A percentile compares a stretch with the other conserved stretches of the same genome.
phyloP scores from a whole-genome alignment of 2,113 vertebrate genomes.

The Rhabdornis inornatus region DNA sequence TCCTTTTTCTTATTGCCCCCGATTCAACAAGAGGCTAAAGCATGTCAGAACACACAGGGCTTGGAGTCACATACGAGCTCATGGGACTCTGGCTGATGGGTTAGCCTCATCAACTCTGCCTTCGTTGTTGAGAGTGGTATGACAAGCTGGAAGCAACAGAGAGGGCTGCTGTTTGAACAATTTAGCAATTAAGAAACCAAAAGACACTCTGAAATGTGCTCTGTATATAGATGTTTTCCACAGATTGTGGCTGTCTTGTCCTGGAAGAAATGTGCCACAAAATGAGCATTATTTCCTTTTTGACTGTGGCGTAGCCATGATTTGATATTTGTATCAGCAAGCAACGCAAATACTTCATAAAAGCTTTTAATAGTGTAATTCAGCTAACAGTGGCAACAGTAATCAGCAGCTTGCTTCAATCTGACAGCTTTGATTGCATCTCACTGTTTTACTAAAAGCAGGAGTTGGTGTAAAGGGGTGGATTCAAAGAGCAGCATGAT shows the following conservation, averaged over 20 bases:
- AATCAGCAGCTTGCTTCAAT: conserved; percentile 42
- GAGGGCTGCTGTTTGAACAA: background rate
- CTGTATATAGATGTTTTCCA: background rate
- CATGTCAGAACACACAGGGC: background rate
- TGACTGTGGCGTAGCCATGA: background rate
- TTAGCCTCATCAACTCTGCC: background rate
- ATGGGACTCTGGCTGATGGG: background rate
- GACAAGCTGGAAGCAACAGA: background rate
- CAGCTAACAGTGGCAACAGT: conserved; percentile 16
- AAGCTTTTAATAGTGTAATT: conserved; percentile 46
- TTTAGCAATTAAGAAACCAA: conserved; percentile 15
- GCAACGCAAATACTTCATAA: conserved; percentile 25
- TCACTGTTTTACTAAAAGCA: conserved; percentile 52
- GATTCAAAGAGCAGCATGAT: background rate
- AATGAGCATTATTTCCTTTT: background rate
- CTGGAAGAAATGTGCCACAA: conserved; percentile 1
- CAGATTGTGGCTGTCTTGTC: background rate
- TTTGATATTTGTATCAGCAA: conserved; percentile 52
- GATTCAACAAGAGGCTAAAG: background rate
- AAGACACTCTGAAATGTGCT: background rate
- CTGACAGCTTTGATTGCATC: conserved; percentile 45
- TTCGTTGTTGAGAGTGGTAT: background rate
- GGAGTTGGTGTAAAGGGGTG: background rate
- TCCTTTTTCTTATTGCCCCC: background rate
- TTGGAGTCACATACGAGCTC: background rate